Evolutionary conservation across 2,888 invertebrate species (phyloP).

Genomic region (Lottia scabra): DNA sequence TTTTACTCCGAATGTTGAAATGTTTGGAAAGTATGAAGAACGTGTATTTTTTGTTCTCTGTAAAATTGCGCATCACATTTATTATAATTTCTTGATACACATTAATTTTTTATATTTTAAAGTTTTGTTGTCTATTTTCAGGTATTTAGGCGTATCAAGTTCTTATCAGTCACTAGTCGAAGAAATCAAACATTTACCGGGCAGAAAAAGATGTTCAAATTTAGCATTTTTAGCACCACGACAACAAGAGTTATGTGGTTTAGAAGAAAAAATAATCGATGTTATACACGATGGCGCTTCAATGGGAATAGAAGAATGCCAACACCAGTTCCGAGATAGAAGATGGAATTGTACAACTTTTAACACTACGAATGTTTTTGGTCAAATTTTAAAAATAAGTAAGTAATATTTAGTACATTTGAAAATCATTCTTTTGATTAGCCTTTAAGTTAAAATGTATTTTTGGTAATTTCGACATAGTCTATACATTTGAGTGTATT

Average conservation of each 20-base stretch:
- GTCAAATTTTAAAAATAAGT: conserved; percentile 86
- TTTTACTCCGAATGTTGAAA: no score
- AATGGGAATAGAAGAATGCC: conserved; percentile 88
- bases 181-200: conserved; percentile 52
- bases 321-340: conserved; percentile 87
- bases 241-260: conserved; percentile 79
- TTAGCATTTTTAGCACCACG: conserved; percentile 79
- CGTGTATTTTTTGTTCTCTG: no score
- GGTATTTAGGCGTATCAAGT: conserved; percentile 72
- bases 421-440: no score
- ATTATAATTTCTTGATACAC: no score
- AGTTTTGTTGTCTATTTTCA: conserved; percentile 40
- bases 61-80: no score
- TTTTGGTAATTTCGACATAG: no score
- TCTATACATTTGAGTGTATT: no score
- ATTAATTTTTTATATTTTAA: no score
- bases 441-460: no score
- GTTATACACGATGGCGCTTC: conserved; percentile 78
- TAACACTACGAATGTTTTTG: conserved; percentile 84
- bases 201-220: conserved; percentile 73
- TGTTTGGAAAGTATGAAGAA: no score
- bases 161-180: conserved; percentile 66
- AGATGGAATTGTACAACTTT: conserved; percentile 91
- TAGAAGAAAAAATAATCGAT: conserved; percentile 80
- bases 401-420: conserved; percentile 69